These are phyloP conservation scores for Argentina silus DNA, from an alignment of 2,797 vertebrate genomes.

Conservation along the genomic window DNA sequence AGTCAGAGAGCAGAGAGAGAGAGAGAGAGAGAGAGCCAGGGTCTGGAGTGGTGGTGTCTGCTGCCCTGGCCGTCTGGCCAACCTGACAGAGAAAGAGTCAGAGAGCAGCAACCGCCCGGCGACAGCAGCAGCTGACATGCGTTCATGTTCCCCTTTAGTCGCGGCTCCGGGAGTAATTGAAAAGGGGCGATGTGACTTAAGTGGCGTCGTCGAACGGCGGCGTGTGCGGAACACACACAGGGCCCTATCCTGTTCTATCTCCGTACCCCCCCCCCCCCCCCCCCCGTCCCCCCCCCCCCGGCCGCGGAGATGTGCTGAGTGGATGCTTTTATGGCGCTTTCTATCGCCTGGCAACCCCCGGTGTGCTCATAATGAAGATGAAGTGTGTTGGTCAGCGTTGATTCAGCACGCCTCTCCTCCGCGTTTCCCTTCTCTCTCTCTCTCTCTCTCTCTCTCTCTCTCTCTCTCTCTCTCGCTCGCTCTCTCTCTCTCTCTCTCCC, in stretches of 20 bases:
- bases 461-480: conserved; percentile 3
- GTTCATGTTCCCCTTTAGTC: conserved; percentile 73
- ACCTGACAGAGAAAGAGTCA: too few species aligned
- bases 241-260: background rate
- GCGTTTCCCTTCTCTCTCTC: conserved; percentile 29
- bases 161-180: conserved; percentile 78
- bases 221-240: conserved; percentile 23
- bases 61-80: too few species aligned
- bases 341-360: conserved; percentile 79
- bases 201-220: background rate
- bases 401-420: conserved; percentile 81
- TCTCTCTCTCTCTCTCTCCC: background rate
- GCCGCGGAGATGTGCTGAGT: conserved; percentile 91
- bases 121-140: conserved; percentile 69
- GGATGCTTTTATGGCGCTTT: conserved; percentile 77
- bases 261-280: too few species aligned
- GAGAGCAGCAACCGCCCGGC: background rate
- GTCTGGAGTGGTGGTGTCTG: too few species aligned
- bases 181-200: conserved; percentile 81
- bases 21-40: background rate
- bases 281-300: conserved; percentile 76
- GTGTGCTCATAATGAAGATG: conserved; percentile 93
- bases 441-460: conserved; percentile 20
- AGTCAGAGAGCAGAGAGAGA: background rate
- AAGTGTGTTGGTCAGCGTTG: conserved; percentile 90